Evolutionary conservation across 2,888 invertebrate species (phyloP).

Genomic region (Cylindroiulus punctatus): DNA sequence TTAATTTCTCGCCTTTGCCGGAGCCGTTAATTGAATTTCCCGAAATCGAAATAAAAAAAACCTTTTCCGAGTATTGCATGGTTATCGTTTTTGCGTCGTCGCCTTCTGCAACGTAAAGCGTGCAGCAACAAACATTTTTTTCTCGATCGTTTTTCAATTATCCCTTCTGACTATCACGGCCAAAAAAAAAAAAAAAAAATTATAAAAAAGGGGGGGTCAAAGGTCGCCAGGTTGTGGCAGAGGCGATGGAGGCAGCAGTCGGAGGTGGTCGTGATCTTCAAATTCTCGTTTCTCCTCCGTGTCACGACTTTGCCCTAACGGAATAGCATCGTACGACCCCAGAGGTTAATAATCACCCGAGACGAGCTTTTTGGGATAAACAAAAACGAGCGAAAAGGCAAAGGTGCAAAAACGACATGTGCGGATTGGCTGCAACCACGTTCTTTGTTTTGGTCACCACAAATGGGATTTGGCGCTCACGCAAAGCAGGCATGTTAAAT

Average conservation of each 20-base stretch:
- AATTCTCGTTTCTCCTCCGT: not conserved
- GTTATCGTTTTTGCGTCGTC: not conserved
- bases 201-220: not conserved
- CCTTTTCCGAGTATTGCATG: too few relatives aligned
- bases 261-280: not conserved
- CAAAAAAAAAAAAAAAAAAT: not conserved
- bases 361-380: not conserved
- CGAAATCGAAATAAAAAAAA: too few relatives aligned
- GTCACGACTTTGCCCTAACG: not conserved
- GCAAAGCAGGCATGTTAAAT: not conserved
- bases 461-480: not conserved
- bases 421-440: not conserved
- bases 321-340: not conserved
- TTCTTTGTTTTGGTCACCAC: not conserved
- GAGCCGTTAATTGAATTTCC: too few relatives aligned
- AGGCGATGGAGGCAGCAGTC: not conserved
- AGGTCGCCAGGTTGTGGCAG: not conserved
- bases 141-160: constrained; percentile 1
- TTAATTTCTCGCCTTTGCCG: too few relatives aligned
- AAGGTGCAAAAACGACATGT: not conserved
- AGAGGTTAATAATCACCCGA: not conserved
- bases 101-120: not conserved
- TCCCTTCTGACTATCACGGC: not conserved
- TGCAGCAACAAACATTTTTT: too few relatives aligned
- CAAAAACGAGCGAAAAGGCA: not conserved